These are phyloP conservation scores for Ramphastos sulfuratus DNA, from an alignment of 2,113 vertebrate species.

Conservation along the genomic window DNA sequence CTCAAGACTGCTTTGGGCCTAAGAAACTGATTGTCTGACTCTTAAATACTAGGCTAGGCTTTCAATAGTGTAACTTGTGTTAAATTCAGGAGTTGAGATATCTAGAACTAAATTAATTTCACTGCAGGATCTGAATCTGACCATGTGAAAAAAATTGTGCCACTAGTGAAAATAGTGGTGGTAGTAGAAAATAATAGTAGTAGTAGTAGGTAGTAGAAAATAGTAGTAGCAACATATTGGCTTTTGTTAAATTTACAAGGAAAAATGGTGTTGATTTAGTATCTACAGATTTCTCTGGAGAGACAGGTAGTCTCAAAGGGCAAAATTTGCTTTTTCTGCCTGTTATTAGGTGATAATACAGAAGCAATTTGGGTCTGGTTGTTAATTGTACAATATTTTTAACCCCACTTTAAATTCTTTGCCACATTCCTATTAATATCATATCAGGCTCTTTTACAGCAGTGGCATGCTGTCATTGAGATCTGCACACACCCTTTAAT, in stretches of 20 bases:
- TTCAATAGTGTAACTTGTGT: neutral
- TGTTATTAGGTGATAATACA: neutral
- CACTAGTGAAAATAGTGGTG: neutral
- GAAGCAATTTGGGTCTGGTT: neutral
- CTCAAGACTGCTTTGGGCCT: neutral
- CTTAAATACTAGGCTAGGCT: neutral
- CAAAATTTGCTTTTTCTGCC: neutral
- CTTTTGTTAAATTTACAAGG: neutral
- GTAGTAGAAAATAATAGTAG: too few species aligned
- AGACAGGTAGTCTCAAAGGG: neutral
- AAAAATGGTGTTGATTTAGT: neutral
- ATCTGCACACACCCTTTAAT: neutral
- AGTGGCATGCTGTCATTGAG: neutral
- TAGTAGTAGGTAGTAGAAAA: too few species aligned
- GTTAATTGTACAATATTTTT: neutral
- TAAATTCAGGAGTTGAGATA: neutral
- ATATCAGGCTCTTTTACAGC: neutral
- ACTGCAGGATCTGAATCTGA: neutral
- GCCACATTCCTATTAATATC: neutral
- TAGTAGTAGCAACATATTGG: neutral
- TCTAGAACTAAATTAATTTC: neutral
- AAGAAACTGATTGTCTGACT: neutral
- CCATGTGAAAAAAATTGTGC: neutral
- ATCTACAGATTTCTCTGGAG: neutral
- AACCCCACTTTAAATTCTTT: neutral